Conservation (phyloP, 2,797 vertebrate species). For the Kryptolebias ocellatus region DNA sequence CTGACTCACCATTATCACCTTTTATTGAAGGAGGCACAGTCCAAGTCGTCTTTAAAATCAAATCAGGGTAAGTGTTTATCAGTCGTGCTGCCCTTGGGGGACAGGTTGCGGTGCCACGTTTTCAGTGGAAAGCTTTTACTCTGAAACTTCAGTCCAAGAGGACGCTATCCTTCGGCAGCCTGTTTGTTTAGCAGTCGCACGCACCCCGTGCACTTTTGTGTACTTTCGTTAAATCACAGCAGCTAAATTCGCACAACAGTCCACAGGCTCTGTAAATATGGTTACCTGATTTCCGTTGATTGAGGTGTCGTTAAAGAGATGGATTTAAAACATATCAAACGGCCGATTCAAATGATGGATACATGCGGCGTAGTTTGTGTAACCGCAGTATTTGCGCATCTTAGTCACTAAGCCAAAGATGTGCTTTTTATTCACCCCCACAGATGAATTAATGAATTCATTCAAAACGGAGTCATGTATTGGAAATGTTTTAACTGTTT, state of each 20-base stretch:
- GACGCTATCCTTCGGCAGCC: slow-evolving; percentile 10
- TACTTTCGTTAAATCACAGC: slow-evolving; percentile 18
- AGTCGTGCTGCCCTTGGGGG: slow-evolving; percentile 42
- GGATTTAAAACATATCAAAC: slow-evolving; percentile 42
- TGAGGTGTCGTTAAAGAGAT: slow-evolving; percentile 29
- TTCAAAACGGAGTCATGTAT: slow-evolving; percentile 26
- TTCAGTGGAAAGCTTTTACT: slow-evolving; percentile 33
- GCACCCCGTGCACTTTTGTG: slow-evolving; percentile 8
- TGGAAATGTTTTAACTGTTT: slow-evolving; percentile 1
- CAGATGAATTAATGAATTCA: slow-evolving; percentile 14
- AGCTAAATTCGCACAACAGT: slow-evolving; percentile 1
- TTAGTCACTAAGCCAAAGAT: slow-evolving; percentile 59
- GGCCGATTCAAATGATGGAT: neutral
- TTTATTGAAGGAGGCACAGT: slow-evolving; percentile 52
- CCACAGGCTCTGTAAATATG: neutral
- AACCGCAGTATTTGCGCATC: slow-evolving; percentile 18
- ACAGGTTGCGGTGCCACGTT: slow-evolving; percentile 33
- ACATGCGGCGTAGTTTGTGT: slow-evolving; percentile 7
- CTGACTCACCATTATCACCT: slow-evolving; percentile 60
- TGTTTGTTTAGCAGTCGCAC: slow-evolving; percentile 14
- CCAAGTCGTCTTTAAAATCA: slow-evolving; percentile 19
- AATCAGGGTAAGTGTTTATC: slow-evolving; percentile 43
- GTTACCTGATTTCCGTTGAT: slow-evolving; percentile 19
- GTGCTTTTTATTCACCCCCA: slow-evolving; percentile 14
- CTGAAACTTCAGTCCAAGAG: slow-evolving; percentile 18